A percentile compares a stretch with the other conserved stretches of the same genome.
phyloP scores from a whole-genome alignment of 2,113 vertebrate species.

The Callionymus lyra region DNA sequence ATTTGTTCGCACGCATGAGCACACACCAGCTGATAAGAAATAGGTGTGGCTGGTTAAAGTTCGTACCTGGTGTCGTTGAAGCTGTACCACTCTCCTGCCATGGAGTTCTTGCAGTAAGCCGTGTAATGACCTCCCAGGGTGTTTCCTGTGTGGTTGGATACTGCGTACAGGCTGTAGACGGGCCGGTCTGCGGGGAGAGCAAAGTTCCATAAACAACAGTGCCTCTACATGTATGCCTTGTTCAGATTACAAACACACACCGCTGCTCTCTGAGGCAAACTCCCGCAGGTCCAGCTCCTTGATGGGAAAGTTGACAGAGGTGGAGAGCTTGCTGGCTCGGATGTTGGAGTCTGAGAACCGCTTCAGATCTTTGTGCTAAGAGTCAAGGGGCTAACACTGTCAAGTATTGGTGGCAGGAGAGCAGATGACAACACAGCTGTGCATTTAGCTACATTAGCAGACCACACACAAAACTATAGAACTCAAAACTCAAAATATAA shows the following conservation, averaged over 20 bases:
- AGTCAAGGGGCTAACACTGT: conserved; percentile 64
- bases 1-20: no score
- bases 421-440: no score
- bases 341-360: conserved; percentile 87
- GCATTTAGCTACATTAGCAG: no score
- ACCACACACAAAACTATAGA: no score
- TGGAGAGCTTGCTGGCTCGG: conserved; percentile 86
- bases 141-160: conserved; percentile 94
- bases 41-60: conserved; percentile 1
- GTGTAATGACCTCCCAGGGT: conserved; percentile 93
- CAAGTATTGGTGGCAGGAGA: not conserved
- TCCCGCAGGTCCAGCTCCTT: conserved; percentile 89
- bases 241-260: conserved; percentile 62
- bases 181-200: conserved; percentile 66
- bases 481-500: no score
- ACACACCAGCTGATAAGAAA: conserved; percentile 7
- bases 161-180: conserved; percentile 87
- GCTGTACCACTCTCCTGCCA: conserved; percentile 83
- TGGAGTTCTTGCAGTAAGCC: conserved; percentile 84
- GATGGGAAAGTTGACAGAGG: conserved; percentile 88
- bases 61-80: conserved; percentile 91
- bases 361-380: conserved; percentile 78
- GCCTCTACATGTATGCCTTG: no score
- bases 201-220: not conserved
- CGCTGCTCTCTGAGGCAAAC: conserved; percentile 78